phyloP scores from a whole-genome alignment of 2,888 invertebrate species.

The Phytoseiulus persimilis region DNA sequence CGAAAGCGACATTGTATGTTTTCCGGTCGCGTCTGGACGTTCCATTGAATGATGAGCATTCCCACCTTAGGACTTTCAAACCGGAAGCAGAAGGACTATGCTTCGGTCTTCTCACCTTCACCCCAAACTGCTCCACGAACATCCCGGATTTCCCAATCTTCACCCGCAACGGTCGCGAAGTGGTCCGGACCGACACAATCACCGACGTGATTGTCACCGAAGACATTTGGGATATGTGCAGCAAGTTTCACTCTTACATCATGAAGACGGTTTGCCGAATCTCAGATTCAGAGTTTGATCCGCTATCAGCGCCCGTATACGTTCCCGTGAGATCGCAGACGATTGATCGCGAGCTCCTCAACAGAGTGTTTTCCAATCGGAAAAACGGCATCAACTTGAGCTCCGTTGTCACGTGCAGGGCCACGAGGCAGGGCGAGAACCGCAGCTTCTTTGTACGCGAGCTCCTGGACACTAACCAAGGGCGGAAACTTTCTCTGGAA shows the following conservation, averaged over 20 bases:
- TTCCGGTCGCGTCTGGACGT: not conserved
- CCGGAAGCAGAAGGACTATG: not conserved
- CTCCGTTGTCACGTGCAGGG: not conserved
- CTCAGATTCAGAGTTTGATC: not conserved
- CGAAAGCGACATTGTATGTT: not conserved
- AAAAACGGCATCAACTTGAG: not conserved
- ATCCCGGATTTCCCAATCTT: conserved; percentile 15
- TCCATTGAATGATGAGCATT: conserved; percentile 28
- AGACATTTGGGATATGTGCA: not conserved
- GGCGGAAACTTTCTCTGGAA: not conserved
- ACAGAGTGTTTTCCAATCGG: not conserved
- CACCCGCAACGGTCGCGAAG: conserved; percentile 9
- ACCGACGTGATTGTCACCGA: not conserved
- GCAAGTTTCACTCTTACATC: not conserved
- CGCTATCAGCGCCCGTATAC: not conserved
- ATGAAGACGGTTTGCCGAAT: not conserved
- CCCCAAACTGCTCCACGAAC: no score
- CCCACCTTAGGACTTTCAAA: not conserved
- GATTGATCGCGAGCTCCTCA: not conserved
- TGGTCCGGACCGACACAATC: not conserved
- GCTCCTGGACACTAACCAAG: not conserved
- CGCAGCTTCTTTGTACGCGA: not conserved
- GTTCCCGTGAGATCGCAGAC: not conserved
- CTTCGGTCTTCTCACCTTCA: conserved; percentile 8
- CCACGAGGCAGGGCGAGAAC: not conserved